Base-by-base conservation (phyloP, 2,113 vertebrate genomes). In the Tachysurus vachellii region DNA sequence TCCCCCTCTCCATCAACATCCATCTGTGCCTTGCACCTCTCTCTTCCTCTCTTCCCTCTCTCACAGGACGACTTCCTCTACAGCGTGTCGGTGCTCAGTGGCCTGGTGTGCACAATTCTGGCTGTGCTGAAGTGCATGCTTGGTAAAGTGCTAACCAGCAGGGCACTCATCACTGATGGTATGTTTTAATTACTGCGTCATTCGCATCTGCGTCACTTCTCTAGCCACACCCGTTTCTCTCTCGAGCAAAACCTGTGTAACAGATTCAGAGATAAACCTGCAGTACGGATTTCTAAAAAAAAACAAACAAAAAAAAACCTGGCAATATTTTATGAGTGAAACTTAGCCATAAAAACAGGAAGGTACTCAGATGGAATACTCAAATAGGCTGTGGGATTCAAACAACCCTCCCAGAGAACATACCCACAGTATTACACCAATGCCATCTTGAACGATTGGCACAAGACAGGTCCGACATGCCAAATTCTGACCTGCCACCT, bases 161-260 rank as follows among this genome's bases (percentile, higher is more conserved):
- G 96, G 91, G 98, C 96, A 0, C 96, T 99, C 87, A 95, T 99
- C 93, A 99, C 98, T 0, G 98, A 99, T 10, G 98, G 98, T 99
- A 93, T 91, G 97, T 94, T 80, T 75, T 50, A 85, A 75, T 85
- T 57, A 54, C 83, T 73, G 68, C 28, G 50, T 73, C 73, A 86
- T 54, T 76, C 31, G 56, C 71, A 62, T 31, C 73, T 36, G 57
- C n/a, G 12, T 26, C 59, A 44, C 36, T n/a, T 26, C 59, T 54
- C 36, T n/a, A 71, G 77, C 54, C 79, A 61, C 88, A 77, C 61
- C 86, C 77, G 44, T 31, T 85, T 42, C 21, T 56, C 7, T 26
- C 31, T 42, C 5, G 14, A 4, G 3, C 47, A 54, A 76, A 76
- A 76, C 44, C 47, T 50, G 26, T 16, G 77, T 36, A 23, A 36